Percentiles rank a stretch among this genome's conserved stretches.
phyloP scores from a whole-genome alignment of 1,140 invertebrate genomes.

The Drosophila pallidifrons region DNA sequence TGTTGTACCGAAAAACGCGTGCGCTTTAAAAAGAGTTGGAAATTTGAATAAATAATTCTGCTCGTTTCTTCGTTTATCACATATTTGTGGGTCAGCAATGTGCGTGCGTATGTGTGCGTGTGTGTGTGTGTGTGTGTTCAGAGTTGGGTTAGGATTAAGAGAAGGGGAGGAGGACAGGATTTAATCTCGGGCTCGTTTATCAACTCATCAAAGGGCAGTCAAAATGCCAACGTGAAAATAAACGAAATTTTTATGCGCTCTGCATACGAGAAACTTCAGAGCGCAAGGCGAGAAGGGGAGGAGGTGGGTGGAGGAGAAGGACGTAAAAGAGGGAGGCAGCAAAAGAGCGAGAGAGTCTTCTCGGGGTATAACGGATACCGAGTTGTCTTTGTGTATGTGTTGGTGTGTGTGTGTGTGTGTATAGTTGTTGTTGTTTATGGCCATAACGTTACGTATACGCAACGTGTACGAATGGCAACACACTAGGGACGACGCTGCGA shows the following conservation, averaged over 20 bases:
- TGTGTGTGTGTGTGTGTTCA: conserved; percentile 15
- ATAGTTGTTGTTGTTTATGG: conserved; percentile 69
- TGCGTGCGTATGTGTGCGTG: conserved; percentile 14
- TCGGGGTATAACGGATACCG: conserved; percentile 42
- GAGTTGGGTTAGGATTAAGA: not conserved
- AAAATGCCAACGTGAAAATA: conserved; percentile 71
- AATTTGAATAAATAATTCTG: conserved; percentile 51
- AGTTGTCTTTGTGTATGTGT: conserved; percentile 24
- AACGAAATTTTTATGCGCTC: conserved; percentile 66
- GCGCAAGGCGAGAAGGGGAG: not conserved
- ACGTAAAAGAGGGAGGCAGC: not conserved
- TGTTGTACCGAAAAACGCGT: conserved; percentile 45
- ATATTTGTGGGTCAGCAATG: conserved; percentile 38
- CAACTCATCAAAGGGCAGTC: conserved; percentile 76
- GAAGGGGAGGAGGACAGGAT: not conserved
- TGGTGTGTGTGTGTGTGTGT: conserved; percentile 29
- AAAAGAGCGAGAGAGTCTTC: not conserved
- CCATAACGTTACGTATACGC: conserved; percentile 80
- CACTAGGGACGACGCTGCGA: conserved; percentile 48
- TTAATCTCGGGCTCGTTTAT: conserved; percentile 57
- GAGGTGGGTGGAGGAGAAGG: not conserved
- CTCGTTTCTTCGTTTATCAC: conserved; percentile 46
- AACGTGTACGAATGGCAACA: conserved; percentile 78
- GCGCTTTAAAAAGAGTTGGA: conserved; percentile 49
- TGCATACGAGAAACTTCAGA: conserved; percentile 35